Percentiles rank a stretch among this genome's conserved stretches.
phyloP scores from a whole-genome alignment of 2,888 invertebrate genomes.

The Conus canariensis region DNA sequence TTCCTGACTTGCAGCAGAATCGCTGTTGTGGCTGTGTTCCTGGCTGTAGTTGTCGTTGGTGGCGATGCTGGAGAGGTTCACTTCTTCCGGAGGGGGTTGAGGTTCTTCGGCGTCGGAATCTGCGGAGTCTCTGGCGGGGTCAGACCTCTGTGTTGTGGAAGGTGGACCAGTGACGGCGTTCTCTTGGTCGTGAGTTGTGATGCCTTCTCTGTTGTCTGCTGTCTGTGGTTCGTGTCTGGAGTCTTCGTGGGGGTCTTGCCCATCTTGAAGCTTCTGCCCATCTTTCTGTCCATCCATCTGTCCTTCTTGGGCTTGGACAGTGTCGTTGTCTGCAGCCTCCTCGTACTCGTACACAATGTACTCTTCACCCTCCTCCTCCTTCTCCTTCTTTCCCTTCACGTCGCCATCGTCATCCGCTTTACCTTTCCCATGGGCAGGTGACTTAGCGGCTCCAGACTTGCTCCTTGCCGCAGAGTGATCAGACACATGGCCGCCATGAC shows the following conservation, averaged over 20 bases:
- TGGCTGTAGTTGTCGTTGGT: background rate
- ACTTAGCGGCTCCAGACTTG: background rate
- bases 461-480: background rate
- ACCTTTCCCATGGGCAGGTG: background rate
- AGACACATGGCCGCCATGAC: background rate
- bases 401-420: background rate
- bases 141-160: background rate
- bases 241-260: background rate
- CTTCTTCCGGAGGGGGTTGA: background rate
- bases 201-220: too few species aligned
- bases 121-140: background rate
- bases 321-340: background rate
- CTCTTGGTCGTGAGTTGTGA: background rate
- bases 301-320: background rate
- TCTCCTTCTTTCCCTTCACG: background rate
- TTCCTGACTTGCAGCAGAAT: background rate
- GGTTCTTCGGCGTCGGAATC: constrained; percentile 2
- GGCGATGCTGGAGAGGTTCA: background rate
- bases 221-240: background rate
- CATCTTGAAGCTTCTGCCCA: background rate
- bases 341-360: background rate
- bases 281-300: background rate
- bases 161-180: background rate
- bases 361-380: background rate
- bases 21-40: background rate